These are phyloP conservation scores for Gymnothorax javanicus DNA, from an alignment of 2,797 vertebrate species.

Conservation along the genomic window DNA sequence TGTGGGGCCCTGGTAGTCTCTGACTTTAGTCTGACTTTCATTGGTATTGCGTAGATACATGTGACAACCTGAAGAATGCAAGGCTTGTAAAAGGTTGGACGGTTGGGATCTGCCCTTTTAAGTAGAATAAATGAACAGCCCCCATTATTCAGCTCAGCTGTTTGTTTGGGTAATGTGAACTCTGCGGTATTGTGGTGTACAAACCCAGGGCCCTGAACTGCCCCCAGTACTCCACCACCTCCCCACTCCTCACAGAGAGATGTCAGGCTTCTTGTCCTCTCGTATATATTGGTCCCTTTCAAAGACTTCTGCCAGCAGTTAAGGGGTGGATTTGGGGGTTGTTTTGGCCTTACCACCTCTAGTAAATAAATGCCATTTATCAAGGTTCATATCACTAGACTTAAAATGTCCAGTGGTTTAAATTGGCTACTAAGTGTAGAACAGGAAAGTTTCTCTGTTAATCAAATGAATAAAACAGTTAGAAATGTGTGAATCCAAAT, in stretches of 20 bases:
- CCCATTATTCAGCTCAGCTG: conserved; percentile 22
- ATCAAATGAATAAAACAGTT: not conserved
- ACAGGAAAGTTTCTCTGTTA: not conserved
- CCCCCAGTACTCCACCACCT: conserved; percentile 25
- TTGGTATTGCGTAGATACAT: conserved; percentile 36
- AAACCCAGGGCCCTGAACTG: conserved; percentile 48
- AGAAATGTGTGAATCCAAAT: not conserved
- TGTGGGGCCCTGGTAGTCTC: not conserved
- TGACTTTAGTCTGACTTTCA: conserved; percentile 56
- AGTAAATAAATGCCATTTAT: not conserved
- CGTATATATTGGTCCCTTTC: conserved; percentile 20
- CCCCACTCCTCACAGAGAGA: not conserved
- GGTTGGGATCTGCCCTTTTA: conserved; percentile 44
- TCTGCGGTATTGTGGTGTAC: conserved; percentile 27
- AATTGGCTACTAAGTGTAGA: not conserved
- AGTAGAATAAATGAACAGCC: not conserved
- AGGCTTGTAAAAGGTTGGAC: conserved; percentile 44
- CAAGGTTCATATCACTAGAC: not conserved
- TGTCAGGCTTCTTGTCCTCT: not conserved
- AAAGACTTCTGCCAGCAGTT: not conserved
- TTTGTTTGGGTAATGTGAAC: conserved; percentile 42
- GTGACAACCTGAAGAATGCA: conserved; percentile 41
- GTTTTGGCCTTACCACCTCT: not conserved
- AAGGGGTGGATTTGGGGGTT: not conserved
- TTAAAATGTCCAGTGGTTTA: not conserved